phyloP scores from a whole-genome alignment of 2,888 invertebrate species.

The Lottia scabra region DNA sequence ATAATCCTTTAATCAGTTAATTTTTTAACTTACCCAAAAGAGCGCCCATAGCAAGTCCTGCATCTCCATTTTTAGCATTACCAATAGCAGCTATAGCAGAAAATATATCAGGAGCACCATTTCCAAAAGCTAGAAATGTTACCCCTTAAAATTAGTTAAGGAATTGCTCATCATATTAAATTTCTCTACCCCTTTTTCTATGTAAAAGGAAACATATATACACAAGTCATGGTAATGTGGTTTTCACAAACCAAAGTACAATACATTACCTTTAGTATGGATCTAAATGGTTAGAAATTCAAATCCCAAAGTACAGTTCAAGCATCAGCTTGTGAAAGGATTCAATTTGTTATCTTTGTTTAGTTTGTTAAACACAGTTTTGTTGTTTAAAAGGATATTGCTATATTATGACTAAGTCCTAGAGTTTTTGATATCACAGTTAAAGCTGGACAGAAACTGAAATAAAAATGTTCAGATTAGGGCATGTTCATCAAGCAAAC shows the following conservation, averaged over 20 bases:
- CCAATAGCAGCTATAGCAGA: constrained; percentile 74
- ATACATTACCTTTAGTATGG: too few relatives aligned
- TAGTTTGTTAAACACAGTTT: too few relatives aligned
- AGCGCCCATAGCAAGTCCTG: constrained; percentile 67
- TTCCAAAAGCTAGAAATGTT: constrained; percentile 79
- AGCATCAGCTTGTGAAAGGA: too few relatives aligned
- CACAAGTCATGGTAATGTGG: too few relatives aligned
- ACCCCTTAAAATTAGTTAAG: constrained; percentile 72
- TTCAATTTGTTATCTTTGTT: too few relatives aligned
- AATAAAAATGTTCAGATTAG: constrained; percentile 32
- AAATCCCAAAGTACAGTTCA: too few relatives aligned
- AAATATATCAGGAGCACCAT: constrained; percentile 80
- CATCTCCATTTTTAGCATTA: constrained; percentile 66
- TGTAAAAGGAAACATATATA: too few relatives aligned
- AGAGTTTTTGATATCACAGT: constrained; percentile 70
- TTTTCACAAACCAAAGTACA: too few relatives aligned
- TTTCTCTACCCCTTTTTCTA: too few relatives aligned
- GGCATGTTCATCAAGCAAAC: too few relatives aligned
- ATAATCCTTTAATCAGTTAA: too few relatives aligned
- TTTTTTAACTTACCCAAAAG: constrained; percentile 53
- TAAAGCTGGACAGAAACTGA: constrained; percentile 70
- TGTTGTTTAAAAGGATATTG: constrained; percentile 62
- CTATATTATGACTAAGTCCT: constrained; percentile 70
- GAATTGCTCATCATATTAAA: constrained; percentile 12
- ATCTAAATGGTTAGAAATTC: too few relatives aligned